Percentiles rank a stretch among this genome's conserved stretches.
These are phyloP conservation scores for Cosmopolites sordidus DNA, from an alignment of 2,888 invertebrate genomes.

Conservation along the genomic window DNA sequence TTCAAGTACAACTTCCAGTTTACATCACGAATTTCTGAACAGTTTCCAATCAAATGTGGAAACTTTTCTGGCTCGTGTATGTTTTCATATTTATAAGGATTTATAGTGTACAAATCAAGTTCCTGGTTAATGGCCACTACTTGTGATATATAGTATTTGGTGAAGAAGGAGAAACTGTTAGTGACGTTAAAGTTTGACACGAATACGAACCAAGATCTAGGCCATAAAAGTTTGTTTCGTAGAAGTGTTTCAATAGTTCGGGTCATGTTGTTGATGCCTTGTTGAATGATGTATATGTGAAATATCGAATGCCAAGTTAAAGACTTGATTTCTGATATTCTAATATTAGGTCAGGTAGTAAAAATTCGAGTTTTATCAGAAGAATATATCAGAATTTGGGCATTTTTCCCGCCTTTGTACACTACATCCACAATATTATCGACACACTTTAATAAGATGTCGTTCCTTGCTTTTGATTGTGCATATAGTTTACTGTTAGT, in stretches of 20 bases:
- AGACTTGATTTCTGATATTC: neutral
- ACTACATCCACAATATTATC: neutral
- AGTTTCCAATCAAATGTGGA: constrained; percentile 11
- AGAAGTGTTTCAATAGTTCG: neutral
- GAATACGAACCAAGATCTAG: neutral
- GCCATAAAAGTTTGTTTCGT: neutral
- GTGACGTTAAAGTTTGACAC: neutral
- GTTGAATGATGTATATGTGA: neutral
- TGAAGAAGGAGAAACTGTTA: constrained; percentile 3
- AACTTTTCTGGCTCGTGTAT: constrained; percentile 11
- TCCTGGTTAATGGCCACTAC: constrained; percentile 6
- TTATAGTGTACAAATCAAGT: constrained; percentile 3
- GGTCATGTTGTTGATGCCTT: neutral
- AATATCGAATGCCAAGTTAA: neutral
- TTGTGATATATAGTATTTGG: constrained; percentile 8
- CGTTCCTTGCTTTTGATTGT: too few species aligned
- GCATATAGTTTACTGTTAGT: too few species aligned
- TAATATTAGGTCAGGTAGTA: neutral
- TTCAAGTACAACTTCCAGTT: neutral
- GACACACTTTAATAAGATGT: neutral
- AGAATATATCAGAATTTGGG: neutral
- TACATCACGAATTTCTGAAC: neutral
- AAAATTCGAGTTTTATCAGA: neutral
- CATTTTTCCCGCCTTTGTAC: neutral
- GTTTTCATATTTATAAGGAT: constrained; percentile 7